Evolutionary conservation across 2,888 invertebrate species (phyloP).

Genomic region (Anodontia alba): DNA sequence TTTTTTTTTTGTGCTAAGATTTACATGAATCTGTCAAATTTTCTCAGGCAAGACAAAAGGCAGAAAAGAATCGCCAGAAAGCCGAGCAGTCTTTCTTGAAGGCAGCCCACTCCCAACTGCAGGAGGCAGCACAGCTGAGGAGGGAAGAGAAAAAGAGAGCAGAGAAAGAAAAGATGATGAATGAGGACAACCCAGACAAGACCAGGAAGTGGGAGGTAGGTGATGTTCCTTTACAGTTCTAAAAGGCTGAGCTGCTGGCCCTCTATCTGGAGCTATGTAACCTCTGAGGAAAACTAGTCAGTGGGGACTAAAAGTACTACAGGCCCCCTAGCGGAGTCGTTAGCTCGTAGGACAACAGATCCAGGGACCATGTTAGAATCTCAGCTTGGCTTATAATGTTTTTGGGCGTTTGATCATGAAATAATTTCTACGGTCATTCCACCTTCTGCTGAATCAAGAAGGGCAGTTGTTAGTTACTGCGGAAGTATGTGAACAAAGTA

Average conservation of each 20-base stretch:
- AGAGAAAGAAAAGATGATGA: conserved; percentile 97
- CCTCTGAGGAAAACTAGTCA: background rate
- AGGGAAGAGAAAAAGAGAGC: conserved; percentile 96
- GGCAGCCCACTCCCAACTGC: conserved; percentile 97
- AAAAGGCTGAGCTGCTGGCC: background rate
- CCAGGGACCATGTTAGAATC: too few relatives aligned
- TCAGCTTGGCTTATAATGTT: too few relatives aligned
- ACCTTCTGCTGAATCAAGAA: too few relatives aligned
- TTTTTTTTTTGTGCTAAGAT: too few relatives aligned
- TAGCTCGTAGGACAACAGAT: too few relatives aligned
- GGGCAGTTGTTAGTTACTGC: too few relatives aligned
- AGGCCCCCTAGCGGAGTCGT: too few relatives aligned
- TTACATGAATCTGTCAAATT: too few relatives aligned
- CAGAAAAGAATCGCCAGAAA: conserved; percentile 96
- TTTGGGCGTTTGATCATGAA: too few relatives aligned
- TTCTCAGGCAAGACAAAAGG: conserved; percentile 93
- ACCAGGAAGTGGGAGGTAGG: conserved; percentile 95
- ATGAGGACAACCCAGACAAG: conserved; percentile 97
- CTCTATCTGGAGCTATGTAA: background rate
- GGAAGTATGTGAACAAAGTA: too few relatives aligned
- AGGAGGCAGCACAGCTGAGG: conserved; percentile 97
- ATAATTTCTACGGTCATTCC: too few relatives aligned
- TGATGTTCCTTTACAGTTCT: background rate
- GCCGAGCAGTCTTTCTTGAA: conserved; percentile 97
- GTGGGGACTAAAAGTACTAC: conserved; percentile 91